Evolutionary conservation across 2,797 vertebrate species (phyloP).

Genomic region (Nannoperca australis): DNA sequence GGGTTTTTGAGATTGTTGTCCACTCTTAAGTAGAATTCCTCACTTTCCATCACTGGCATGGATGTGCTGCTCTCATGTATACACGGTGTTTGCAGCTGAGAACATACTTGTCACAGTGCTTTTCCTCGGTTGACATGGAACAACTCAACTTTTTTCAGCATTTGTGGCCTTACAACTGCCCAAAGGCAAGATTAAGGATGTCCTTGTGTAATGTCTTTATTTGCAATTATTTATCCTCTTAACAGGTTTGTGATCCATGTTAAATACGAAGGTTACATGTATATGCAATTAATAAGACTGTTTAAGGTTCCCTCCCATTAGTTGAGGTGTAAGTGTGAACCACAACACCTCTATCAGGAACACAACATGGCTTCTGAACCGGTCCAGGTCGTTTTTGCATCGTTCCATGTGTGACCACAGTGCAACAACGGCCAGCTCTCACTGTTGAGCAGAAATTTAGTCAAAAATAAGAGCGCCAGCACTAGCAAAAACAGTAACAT

Average conservation of each 20-base stretch:
- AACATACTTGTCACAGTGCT: constrained; percentile 64
- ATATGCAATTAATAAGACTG: constrained; percentile 80
- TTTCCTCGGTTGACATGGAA: constrained; percentile 68
- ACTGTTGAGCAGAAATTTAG: constrained; percentile 13
- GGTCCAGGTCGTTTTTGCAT: constrained; percentile 12
- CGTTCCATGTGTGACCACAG: neutral
- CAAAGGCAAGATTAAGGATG: constrained; percentile 67
- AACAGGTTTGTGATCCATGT: constrained; percentile 54
- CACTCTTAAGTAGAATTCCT: constrained; percentile 48
- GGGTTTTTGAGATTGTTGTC: constrained; percentile 61
- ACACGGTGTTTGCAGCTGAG: constrained; percentile 51
- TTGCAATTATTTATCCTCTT: constrained; percentile 74
- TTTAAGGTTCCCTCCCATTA: constrained; percentile 46
- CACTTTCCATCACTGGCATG: constrained; percentile 61
- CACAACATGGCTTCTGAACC: constrained; percentile 27
- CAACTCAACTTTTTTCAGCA: constrained; percentile 64
- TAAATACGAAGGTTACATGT: constrained; percentile 64
- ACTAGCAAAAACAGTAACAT: constrained; percentile 36
- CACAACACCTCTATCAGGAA: constrained; percentile 41
- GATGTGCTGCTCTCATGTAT: constrained; percentile 63
- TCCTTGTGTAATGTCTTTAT: constrained; percentile 72
- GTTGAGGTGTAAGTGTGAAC: constrained; percentile 28
- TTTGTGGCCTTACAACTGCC: constrained; percentile 77
- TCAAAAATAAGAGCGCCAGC: constrained; percentile 26
- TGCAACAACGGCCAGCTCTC: neutral